phyloP scores from a whole-genome alignment of 2,888 invertebrate species.

The Nysson spinosus region DNA sequence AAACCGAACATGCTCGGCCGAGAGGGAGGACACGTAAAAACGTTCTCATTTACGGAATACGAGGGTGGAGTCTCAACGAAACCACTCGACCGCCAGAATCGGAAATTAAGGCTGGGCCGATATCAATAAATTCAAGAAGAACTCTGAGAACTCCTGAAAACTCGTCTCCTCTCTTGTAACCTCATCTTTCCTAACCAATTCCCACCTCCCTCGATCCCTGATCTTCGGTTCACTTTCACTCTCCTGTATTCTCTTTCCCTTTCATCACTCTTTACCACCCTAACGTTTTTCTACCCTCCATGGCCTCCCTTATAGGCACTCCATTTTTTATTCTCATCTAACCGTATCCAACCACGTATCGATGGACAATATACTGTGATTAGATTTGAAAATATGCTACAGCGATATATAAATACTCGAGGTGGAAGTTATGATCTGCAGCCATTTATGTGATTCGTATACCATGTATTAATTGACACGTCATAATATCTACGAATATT shows the following conservation, averaged over 20 bases:
- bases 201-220: background rate
- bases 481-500: too few species aligned
- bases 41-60: conserved; percentile 17
- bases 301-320: too few species aligned
- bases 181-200: background rate
- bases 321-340: too few species aligned
- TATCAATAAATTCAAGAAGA: conserved; percentile 38
- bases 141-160: conserved; percentile 2
- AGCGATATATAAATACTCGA: too few species aligned
- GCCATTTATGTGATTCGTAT: too few species aligned
- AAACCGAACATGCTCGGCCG: conserved; percentile 1
- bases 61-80: background rate
- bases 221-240: background rate
- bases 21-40: background rate
- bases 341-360: too few species aligned
- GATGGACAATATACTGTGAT: too few species aligned
- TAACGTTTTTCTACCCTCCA: background rate
- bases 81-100: conserved; percentile 14
- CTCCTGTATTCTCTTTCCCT: background rate
- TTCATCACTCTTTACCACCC: background rate
- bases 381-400: too few species aligned
- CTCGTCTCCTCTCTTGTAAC: conserved; percentile 4
- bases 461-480: too few species aligned
- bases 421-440: too few species aligned
- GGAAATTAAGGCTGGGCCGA: conserved; percentile 41